Evolutionary conservation across 1,140 invertebrate species (phyloP), one percentile per base, ranked within the genome.

Genomic region (Centruroides vittatus): DNA sequence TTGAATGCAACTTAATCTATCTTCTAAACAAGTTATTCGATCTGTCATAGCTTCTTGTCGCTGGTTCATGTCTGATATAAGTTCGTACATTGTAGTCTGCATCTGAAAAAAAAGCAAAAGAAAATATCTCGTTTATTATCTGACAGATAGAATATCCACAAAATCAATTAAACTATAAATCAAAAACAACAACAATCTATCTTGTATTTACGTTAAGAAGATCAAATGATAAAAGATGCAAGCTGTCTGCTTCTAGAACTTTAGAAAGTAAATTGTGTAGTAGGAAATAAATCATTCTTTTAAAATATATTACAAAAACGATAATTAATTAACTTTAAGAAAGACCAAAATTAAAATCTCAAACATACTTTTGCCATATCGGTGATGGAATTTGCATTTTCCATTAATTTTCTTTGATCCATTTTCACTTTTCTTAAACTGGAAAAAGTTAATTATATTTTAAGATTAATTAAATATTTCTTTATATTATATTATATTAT

Each of bases 341-440:
- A 23, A 23, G n/a, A 3, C 48, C 4, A n/a, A 49, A 49, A 60
- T 36, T n/a, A 10, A n/a, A 50, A 10, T 2, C 23, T 23, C 23
- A 55, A 66, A 72, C 75, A 80, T 85, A 98, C 96, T 85, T 98
- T 99, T 69, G 95, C 94, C 90, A 99, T 98, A 75, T 99, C 96
- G 55, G 94, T 96, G 74, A 99, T 90, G 58, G 95, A 98, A 73
- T 96, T 98, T 66, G 94, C 91, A 74, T 98, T 98, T 75, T 99
- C 96, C 86, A 95, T 95, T 69, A 99, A 77, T 79, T 99, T 99
- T 75, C 96, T 81, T 81, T 99, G 96, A 80, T 98, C 95, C 89
- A 98, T 95, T 81, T 98, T 98, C 47, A 98, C 93, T 82, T 98
- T 95, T 73, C 95, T 80, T 74, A 99, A 84, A 76, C 94, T 98